Percentiles rank a stretch among this genome's conserved stretches.
Conservation (phyloP, 2,888 invertebrate genomes). For the Junonia oenone region DNA sequence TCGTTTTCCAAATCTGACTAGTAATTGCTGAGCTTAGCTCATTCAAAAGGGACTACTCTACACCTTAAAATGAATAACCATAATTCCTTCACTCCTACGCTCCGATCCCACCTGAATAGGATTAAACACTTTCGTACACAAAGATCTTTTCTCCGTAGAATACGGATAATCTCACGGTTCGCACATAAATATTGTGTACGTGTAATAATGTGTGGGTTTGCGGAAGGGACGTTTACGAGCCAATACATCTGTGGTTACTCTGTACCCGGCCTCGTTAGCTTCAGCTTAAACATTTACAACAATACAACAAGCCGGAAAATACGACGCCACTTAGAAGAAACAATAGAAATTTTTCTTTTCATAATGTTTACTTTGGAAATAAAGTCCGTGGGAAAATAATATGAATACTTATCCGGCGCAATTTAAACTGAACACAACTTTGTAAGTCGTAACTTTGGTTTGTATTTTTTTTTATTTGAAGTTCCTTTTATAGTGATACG, state of each 20-base stretch:
- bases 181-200: conserved; percentile 39
- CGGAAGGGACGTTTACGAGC: conserved; percentile 28
- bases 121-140: not conserved
- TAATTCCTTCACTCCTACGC: too few species aligned
- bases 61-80: too few species aligned
- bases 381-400: conserved; percentile 9
- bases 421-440: conserved; percentile 9
- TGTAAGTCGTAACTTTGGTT: not conserved
- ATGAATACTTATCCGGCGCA: conserved; percentile 10
- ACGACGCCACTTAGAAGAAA: conserved; percentile 19
- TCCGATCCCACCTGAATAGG: too few species aligned
- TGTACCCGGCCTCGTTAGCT: not conserved
- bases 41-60: too few species aligned
- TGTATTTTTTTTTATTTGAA: not conserved
- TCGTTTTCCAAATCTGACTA: too few species aligned
- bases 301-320: conserved; percentile 12
- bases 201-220: conserved; percentile 25
- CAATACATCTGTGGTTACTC: conserved; percentile 20
- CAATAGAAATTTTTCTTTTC: conserved; percentile 26
- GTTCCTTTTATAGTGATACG: too few species aligned
- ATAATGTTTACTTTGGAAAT: conserved; percentile 19
- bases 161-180: conserved; percentile 33
- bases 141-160: conserved; percentile 7
- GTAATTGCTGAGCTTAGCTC: too few species aligned
- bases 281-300: conserved; percentile 16